These are phyloP conservation scores for Phalloptychus januarius DNA, from an alignment of 2,797 vertebrate genomes.

Conservation along the genomic window DNA sequence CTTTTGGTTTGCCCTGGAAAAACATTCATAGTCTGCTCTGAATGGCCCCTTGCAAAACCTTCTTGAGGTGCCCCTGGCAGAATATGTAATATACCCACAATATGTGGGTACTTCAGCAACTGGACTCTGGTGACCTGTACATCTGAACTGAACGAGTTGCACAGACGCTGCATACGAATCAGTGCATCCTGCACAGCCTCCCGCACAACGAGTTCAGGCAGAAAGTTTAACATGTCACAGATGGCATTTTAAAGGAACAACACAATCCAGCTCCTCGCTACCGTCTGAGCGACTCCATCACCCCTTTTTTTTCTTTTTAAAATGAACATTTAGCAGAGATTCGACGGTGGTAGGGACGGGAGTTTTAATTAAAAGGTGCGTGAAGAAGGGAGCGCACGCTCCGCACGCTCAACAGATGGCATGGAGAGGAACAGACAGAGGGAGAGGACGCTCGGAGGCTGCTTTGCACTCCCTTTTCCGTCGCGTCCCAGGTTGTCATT, in stretches of 20 bases:
- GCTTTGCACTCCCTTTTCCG: slow-evolving; percentile 46
- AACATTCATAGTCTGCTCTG: background rate
- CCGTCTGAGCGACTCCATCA: slow-evolving; percentile 15
- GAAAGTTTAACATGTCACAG: slow-evolving; percentile 39
- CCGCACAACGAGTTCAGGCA: background rate
- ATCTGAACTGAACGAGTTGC: background rate
- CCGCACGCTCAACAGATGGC: slow-evolving; percentile 81
- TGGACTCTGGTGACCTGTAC: background rate
- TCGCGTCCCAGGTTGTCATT: slow-evolving; percentile 61
- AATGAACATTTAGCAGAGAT: slow-evolving; percentile 30
- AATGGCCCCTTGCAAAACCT: background rate
- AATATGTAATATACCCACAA: background rate
- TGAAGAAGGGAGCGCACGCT: slow-evolving; percentile 26
- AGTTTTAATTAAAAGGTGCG: slow-evolving; percentile 44
- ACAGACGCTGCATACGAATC: background rate
- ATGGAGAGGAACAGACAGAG: slow-evolving; percentile 14
- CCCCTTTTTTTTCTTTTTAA: background rate
- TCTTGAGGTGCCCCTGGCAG: background rate
- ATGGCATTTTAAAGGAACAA: slow-evolving; percentile 17
- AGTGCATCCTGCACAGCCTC: background rate
- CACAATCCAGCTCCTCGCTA: background rate
- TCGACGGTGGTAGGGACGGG: slow-evolving; percentile 11
- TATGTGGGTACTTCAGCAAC: background rate
- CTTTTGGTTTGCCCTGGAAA: background rate
- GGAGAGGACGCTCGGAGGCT: slow-evolving; percentile 53